These are phyloP conservation scores for Nephila pilipes DNA, from an alignment of 1,140 invertebrate genomes.

Conservation along the genomic window DNA sequence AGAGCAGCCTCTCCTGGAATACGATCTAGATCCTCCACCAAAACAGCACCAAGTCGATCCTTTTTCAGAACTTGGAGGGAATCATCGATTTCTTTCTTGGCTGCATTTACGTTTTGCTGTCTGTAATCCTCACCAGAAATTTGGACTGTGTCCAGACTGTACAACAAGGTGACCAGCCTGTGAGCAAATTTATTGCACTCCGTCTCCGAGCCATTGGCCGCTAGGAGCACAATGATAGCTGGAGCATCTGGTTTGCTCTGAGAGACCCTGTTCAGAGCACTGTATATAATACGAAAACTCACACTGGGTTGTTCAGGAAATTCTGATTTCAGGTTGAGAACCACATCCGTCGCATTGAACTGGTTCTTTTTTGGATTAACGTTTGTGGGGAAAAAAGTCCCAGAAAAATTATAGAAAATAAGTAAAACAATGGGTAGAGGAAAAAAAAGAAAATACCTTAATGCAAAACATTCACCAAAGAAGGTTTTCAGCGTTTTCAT, in stretches of 20 bases:
- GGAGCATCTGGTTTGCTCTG: not conserved
- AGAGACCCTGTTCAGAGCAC: not conserved
- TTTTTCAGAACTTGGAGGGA: not conserved
- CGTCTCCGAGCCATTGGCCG: not conserved
- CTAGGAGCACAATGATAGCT: conserved; percentile 46
- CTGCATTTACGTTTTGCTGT: not conserved
- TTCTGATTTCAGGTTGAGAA: not conserved
- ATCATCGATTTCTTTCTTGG: conserved; percentile 45
- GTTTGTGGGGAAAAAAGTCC: too few relatives aligned
- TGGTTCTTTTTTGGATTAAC: not conserved
- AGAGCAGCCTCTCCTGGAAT: conserved; percentile 34
- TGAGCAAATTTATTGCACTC: not conserved
- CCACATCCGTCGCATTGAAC: not conserved
- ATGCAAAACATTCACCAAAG: too few relatives aligned
- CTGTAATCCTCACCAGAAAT: not conserved
- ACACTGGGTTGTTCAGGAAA: not conserved
- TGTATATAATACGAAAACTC: not conserved
- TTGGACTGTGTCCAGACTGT: not conserved
- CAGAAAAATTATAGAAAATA: too few relatives aligned
- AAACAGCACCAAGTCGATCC: not conserved
- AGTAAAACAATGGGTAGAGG: too few relatives aligned
- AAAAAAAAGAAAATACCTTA: too few relatives aligned
- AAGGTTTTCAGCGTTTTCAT: too few relatives aligned
- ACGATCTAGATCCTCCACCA: conserved; percentile 19
- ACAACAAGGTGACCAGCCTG: not conserved